Evolutionary conservation across 2,797 vertebrate species (phyloP), one percentile per base, ranked within the genome.

Genomic region (Crax fasciolata): DNA sequence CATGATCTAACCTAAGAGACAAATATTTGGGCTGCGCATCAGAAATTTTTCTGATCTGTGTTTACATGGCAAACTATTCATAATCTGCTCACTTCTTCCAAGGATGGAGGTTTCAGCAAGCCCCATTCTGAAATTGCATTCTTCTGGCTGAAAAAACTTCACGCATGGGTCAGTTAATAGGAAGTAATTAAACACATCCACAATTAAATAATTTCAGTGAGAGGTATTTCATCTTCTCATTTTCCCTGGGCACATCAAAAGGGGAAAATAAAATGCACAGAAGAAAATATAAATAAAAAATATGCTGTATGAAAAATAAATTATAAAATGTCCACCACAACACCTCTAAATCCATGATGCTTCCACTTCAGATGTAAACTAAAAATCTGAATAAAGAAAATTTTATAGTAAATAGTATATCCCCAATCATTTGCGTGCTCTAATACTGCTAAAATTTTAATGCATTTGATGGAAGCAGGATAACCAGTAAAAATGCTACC

Each of bases 151-250:
- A 65, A 65, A 87, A 91, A 88, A 32, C 68, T 82, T 88, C 61
- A 67, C 78, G 73, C 72, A 20, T 25, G 51, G 91, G 38, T 89
- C 84, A 87, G 63, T 84, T 90, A 89, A 76, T 76, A 70, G 58
- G 66, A 96, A 96, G 43, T 59, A 94, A 92, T 94, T 94, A 94
- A 94, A 95, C 57, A 63, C 51, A 85, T 67, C 66, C 76, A 78
- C 61, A 89, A 67, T 65, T 44, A 87, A 94, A 84, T 89, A 74
- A 61, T 84, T 93, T 58, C 67, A 66, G 13, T 19, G 46, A 86
- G 24, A 8, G 30, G 10, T 30, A 80, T 93, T 94, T 93, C 92
- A 91, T 91, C 85, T 92, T 87, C 38, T 70, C 65, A 72, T 89
- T 68, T 93, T 82, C 82, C 46, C 86, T 27, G 89, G 76, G 14